Base-by-base conservation (phyloP, 2,797 vertebrate genomes). In the Takifugu ocellatus region DNA sequence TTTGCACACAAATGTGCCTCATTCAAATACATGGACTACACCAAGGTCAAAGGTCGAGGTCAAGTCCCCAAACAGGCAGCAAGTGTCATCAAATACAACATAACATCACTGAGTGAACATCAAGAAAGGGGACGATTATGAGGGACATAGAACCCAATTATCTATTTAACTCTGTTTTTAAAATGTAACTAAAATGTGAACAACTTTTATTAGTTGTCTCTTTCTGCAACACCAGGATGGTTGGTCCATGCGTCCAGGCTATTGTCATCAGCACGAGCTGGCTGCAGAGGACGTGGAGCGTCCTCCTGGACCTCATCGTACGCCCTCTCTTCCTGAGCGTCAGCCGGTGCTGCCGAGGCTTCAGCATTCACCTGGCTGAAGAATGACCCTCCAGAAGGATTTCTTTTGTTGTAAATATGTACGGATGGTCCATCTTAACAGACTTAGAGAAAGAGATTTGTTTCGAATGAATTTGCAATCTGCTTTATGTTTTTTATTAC, bases 221-320 rank as follows among this genome's bases (percentile, higher is more conserved):
- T 77, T 48, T 70, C 21, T 63, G 51, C 43, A 49, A 0, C 63
- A 8, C 56, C 79, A 92, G 92, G 92, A 79, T 91, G 59, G 70
- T 92, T 1, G 54, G 82, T 25, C 92, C 91, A 0, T 91, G 86
- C 49, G 47, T 89, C 56, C 83, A 83, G 49, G 87, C 81, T 25
- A 4, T 84, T 49, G 57, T 73, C 2, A 71, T 91, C 8, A 87
- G 87, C 54, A 88, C 81, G 3, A 53, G 54, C 31, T 92, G 90
- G 86, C 67, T 92, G 27, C 81, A 89, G 79, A 80, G 59, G 14
- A 60, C 92, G 0, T 93, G 92, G 91, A 79, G 17, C 61, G 64
- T 89, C 2, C 51, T 89, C 17, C 58, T 93, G 78, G 77, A 74
- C 2, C 49, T 90, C 51, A 39, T 87, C 29, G 63, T 91, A 33